Conservation (phyloP, 2,888 invertebrate genomes). For the Clistopyga incitator region DNA sequence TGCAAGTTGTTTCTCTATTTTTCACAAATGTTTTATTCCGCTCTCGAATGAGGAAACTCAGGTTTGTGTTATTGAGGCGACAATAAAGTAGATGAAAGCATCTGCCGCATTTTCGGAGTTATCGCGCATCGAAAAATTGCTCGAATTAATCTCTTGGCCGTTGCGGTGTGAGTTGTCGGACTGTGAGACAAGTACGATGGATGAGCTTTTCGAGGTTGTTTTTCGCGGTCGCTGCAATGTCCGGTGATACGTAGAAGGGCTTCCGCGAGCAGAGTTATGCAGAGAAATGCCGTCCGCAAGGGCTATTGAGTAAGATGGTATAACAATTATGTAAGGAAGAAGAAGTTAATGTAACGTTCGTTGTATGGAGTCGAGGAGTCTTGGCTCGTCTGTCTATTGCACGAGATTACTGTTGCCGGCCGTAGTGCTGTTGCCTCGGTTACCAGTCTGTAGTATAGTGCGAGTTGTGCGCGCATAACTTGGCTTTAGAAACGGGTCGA, state of each 20-base stretch:
- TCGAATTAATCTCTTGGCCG: too few species aligned
- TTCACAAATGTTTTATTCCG: too few species aligned
- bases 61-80: too few species aligned
- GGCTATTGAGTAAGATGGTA: conserved; percentile 18
- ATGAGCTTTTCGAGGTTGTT: too few species aligned
- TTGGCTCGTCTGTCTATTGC: conserved; percentile 23
- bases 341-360: conserved; percentile 39
- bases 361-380: not conserved
- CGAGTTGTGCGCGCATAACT: conserved; percentile 67
- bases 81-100: too few species aligned
- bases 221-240: too few species aligned
- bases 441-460: conserved; percentile 14
- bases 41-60: too few species aligned
- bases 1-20: too few species aligned
- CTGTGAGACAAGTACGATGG: too few species aligned
- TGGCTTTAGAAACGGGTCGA: conserved; percentile 69
- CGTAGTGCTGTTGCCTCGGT: conserved; percentile 16
- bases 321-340: conserved; percentile 41
- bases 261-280: not conserved
- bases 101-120: too few species aligned
- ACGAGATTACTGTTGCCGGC: not conserved
- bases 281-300: conserved; percentile 14
- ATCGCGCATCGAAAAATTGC: too few species aligned
- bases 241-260: not conserved
- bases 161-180: too few species aligned